phyloP scores from a whole-genome alignment of 2,797 vertebrate species.

The Limnodromus scolopaceus region DNA sequence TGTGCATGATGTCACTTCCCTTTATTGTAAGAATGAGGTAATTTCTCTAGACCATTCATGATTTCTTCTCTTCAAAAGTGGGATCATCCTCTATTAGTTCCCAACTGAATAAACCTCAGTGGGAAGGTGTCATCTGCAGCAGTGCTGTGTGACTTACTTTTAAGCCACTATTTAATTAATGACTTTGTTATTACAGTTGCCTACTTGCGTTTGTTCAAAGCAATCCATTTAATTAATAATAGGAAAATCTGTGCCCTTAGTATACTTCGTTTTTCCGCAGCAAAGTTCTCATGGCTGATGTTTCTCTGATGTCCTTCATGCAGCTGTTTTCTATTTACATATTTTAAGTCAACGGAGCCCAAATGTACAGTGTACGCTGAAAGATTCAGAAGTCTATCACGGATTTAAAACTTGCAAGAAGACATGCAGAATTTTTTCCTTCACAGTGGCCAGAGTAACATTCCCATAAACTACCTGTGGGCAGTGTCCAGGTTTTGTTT shows the following conservation, averaged over 20 bases:
- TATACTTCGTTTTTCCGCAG: conserved; percentile 43
- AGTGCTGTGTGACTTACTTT: conserved; percentile 71
- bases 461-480: neutral
- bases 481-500: neutral
- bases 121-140: neutral
- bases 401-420: neutral
- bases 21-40: neutral
- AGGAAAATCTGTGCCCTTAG: conserved; percentile 75
- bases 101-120: neutral
- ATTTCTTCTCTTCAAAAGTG: conserved; percentile 24
- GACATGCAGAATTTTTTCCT: neutral
- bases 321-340: conserved; percentile 44
- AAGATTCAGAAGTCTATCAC: neutral
- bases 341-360: neutral
- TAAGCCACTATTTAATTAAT: conserved; percentile 86
- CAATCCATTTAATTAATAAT: conserved; percentile 84
- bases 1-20: neutral
- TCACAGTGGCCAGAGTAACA: neutral
- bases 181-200: conserved; percentile 82
- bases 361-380: neutral
- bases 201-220: conserved; percentile 79
- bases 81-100: neutral
- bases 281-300: neutral
- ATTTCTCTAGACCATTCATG: neutral
- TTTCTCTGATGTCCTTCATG: neutral